These are phyloP conservation scores for Platycheirus albimanus DNA, from an alignment of 2,888 invertebrate species.

Conservation along the genomic window DNA sequence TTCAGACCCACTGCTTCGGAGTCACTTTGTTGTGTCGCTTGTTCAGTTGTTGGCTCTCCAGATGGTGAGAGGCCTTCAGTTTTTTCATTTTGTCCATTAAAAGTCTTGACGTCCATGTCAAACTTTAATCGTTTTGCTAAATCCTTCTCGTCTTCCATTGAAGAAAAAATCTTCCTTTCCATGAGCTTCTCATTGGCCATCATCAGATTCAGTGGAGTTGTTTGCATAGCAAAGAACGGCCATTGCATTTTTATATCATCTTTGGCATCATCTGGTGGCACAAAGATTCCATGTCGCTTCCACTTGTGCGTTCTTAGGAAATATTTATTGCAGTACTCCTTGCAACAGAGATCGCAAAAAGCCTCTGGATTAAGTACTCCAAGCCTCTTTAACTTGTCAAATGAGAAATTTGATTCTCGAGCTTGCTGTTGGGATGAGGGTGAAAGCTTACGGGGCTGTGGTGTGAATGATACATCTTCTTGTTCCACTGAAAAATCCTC, in stretches of 20 bases:
- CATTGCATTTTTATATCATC: constrained; percentile 83
- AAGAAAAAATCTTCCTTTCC: constrained; percentile 74
- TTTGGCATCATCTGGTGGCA: constrained; percentile 86
- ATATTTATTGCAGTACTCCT: constrained; percentile 96
- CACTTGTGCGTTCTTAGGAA: constrained; percentile 96
- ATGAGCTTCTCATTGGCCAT: constrained; percentile 82
- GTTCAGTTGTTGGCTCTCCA: constrained; percentile 75
- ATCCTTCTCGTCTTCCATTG: constrained; percentile 48
- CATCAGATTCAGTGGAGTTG: constrained; percentile 91
- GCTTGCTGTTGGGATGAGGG: constrained; percentile 86
- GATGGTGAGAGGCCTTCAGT: constrained; percentile 74
- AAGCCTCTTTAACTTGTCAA: constrained; percentile 89
- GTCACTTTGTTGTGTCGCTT: constrained; percentile 75
- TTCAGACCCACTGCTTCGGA: constrained; percentile 90
- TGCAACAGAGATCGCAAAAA: constrained; percentile 96
- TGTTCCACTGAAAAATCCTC: constrained; percentile 83
- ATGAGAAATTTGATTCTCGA: constrained; percentile 88
- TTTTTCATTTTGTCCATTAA: constrained; percentile 62
- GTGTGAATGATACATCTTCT: constrained; percentile 83
- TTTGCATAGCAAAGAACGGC: constrained; percentile 83
- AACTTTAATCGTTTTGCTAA: constrained; percentile 79
- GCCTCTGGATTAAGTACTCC: constrained; percentile 94
- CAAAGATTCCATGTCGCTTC: constrained; percentile 93
- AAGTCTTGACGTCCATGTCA: constrained; percentile 70
- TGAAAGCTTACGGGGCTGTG: constrained; percentile 85